Conservation (phyloP, 2,797 vertebrate species). For the Acanthornis magna region DNA sequence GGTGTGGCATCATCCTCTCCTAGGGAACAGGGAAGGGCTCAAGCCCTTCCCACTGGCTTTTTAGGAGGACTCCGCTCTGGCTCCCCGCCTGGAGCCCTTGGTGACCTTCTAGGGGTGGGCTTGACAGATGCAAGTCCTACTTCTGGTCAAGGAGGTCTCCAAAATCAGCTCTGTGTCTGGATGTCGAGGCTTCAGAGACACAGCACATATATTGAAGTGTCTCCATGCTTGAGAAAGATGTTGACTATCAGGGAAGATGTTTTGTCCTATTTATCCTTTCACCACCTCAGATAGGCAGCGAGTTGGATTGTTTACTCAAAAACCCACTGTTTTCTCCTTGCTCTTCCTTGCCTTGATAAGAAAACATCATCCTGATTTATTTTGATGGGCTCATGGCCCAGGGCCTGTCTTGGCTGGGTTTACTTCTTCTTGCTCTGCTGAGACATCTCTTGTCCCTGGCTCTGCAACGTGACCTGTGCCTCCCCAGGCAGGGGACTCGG, state of each 20-base stretch:
- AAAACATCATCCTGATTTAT: not conserved
- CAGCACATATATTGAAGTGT: not conserved
- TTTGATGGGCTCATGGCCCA: not conserved
- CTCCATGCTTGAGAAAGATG: not conserved
- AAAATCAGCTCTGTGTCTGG: not conserved
- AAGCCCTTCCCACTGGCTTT: not conserved
- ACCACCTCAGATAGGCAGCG: not conserved
- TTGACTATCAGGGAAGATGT: not conserved
- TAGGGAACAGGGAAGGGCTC: not conserved
- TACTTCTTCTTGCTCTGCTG: not conserved
- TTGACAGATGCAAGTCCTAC: not conserved
- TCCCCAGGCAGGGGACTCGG: not conserved
- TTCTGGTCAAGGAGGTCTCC: not conserved
- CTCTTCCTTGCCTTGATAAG: not conserved
- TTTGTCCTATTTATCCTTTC: not conserved
- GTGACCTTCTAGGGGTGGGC: not conserved
- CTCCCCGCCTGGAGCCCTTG: not conserved
- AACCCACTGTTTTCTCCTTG: accelerated
- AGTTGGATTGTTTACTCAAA: not conserved
- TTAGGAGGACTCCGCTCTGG: not conserved
- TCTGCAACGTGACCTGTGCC: not conserved
- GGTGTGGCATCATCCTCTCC: not conserved
- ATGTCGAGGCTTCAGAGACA: accelerated
- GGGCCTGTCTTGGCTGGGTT: not conserved
- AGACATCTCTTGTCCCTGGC: not conserved